Conservation (phyloP, 2,113 vertebrate species). For the Balaeniceps rex region DNA sequence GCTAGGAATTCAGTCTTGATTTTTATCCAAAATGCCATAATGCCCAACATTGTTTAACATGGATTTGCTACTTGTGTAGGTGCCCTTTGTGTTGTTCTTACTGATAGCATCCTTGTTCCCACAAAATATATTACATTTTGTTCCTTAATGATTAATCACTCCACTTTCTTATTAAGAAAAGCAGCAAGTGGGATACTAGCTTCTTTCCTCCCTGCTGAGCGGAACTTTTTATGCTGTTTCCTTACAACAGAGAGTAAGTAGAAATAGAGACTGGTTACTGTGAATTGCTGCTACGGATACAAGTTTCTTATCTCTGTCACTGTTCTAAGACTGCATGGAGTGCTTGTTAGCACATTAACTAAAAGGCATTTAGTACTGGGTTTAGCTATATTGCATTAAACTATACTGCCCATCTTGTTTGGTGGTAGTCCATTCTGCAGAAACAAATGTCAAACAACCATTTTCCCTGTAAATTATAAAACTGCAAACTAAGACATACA, state of each 20-base stretch:
- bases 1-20: not conserved
- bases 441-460: not conserved
- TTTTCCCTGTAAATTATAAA: not conserved
- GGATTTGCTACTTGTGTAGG: not conserved
- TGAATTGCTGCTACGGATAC: conserved; percentile 9
- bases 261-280: not conserved
- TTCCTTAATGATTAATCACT: not conserved
- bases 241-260: not conserved
- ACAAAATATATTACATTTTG: not conserved
- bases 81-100: not conserved
- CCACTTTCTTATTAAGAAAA: not conserved
- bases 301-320: not conserved
- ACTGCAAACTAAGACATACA: not conserved
- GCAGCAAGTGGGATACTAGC: not conserved
- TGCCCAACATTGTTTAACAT: not conserved
- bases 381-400: not conserved
- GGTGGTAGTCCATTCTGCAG: not conserved
- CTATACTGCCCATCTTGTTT: not conserved
- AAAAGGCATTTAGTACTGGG: not conserved
- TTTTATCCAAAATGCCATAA: not conserved
- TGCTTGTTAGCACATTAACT: not conserved
- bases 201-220: not conserved
- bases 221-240: not conserved
- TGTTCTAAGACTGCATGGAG: not conserved
- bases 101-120: not conserved